Evolutionary conservation across 2,797 vertebrate species (phyloP).

Genomic region (Helicolenus hilgendorfi): DNA sequence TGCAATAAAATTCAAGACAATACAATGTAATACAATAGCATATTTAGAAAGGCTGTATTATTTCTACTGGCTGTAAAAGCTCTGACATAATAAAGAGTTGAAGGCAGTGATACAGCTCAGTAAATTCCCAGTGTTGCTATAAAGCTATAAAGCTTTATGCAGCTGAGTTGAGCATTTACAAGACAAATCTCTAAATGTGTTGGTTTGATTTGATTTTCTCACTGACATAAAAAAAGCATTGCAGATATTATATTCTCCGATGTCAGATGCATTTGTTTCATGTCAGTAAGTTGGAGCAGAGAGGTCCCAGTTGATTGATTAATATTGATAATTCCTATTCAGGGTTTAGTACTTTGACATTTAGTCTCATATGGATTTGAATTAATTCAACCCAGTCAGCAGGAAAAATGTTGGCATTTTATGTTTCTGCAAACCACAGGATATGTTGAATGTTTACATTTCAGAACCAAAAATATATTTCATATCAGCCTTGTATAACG

Average conservation of each 20-base stretch:
- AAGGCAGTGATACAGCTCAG: background rate
- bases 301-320: background rate
- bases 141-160: background rate
- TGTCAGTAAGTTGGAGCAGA: background rate
- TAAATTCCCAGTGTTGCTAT: background rate
- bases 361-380: background rate
- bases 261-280: background rate
- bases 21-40: background rate
- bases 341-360: background rate
- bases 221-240: background rate
- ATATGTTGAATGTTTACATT: too few relatives aligned
- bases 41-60: background rate
- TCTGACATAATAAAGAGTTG: background rate
- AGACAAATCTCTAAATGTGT: background rate
- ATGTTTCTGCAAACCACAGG: too few relatives aligned
- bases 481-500: too few relatives aligned
- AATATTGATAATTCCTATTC: conserved; percentile 2
- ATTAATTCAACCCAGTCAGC: background rate
- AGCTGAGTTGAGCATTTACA: background rate
- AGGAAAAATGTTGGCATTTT: too few relatives aligned
- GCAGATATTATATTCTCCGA: background rate
- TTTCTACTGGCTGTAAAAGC: background rate
- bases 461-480: too few relatives aligned
- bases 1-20: background rate
- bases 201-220: background rate